These are phyloP conservation scores for Orthonevra nobilis DNA, from an alignment of 2,888 invertebrate species.

Conservation along the genomic window DNA sequence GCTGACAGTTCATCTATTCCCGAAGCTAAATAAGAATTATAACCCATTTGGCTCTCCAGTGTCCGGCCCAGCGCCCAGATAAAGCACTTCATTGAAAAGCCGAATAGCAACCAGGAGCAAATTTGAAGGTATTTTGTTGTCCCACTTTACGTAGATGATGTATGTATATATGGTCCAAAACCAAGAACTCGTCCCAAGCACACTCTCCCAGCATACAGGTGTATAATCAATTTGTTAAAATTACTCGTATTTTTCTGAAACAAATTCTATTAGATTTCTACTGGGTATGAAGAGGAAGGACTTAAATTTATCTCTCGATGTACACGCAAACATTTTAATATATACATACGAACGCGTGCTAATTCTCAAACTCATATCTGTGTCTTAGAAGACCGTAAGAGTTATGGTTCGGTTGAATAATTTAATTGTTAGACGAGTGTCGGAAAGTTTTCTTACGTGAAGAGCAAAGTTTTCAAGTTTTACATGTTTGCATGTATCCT, in stretches of 20 bases:
- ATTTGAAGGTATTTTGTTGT: slow-evolving; percentile 12
- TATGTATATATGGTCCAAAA: slow-evolving; percentile 10
- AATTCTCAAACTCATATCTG: slow-evolving; percentile 36
- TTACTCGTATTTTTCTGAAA: slow-evolving; percentile 23
- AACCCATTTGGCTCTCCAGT: background rate
- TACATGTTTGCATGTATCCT: too few relatives aligned
- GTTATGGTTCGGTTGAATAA: slow-evolving; percentile 49
- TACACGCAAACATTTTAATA: slow-evolving; percentile 31
- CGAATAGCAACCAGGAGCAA: slow-evolving; percentile 3
- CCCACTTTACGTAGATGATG: slow-evolving; percentile 1
- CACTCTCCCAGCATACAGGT: slow-evolving; percentile 5
- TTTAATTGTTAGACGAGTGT: slow-evolving; percentile 60
- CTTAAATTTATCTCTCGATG: slow-evolving; percentile 35
- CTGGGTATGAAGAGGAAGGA: background rate
- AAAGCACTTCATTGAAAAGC: slow-evolving; percentile 5
- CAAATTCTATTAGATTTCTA: slow-evolving; percentile 46
- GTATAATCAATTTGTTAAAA: slow-evolving; percentile 37
- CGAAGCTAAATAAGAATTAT: too few relatives aligned
- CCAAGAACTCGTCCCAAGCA: slow-evolving; percentile 16
- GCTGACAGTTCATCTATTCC: background rate
- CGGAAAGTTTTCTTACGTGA: slow-evolving; percentile 54
- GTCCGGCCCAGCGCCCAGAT: too few relatives aligned
- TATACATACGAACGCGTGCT: too few relatives aligned
- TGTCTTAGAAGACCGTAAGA: slow-evolving; percentile 35
- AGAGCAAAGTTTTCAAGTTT: slow-evolving; percentile 42